Base-by-base conservation (phyloP, 1,140 invertebrate genomes). In the Drosophila tropicalis region DNA sequence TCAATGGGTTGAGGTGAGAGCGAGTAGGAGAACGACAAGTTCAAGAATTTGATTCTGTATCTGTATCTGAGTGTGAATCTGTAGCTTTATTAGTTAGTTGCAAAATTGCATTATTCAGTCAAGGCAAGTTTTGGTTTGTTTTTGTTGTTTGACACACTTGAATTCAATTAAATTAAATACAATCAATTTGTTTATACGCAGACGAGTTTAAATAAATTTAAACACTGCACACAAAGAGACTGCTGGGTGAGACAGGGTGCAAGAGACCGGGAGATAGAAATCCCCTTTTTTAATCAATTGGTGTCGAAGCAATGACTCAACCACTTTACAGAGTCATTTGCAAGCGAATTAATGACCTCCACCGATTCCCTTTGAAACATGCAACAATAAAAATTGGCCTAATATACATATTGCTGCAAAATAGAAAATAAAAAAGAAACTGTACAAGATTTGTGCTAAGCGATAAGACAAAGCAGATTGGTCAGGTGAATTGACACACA, bases 161-260 rank as follows among this genome's bases (percentile, higher is more conserved):
- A 70, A 72, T 83, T 83, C 64, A 89, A 84, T 85, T 84, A 64
- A 81, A 90, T 89, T 84, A 90, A 89, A 89, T 90, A 70, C 84
- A 84, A 89, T 89, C 84, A 89, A 89, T 81, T 90, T 89, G 84
- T 90, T 84, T 73, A 84, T 89, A 84, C 85, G 85, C 84, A 89
- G 67, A 84, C 83, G 68, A 77, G 68, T 89, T 89, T 81, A 89
- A 89, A 90, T 70, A 83, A 81, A 89, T 89, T 89, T 80, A 67
- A 76, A 74, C 73, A 36, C 29, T 60, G 72, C n/a, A 67, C 58
- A 29, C 44, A 51, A 22, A 51, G 44, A 51, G 44, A 51, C 22
- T 51, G 44, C 12, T 58, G 68, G 17, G 44, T 15, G 36, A 29
- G 29, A 58, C 25, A 40, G 5, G 15, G 10, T 15, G 56, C 1